Percentiles rank a stretch among this genome's conserved stretches.
Evolutionary conservation across 2,797 vertebrate species (phyloP).

Genomic region (Schizothorax lantsangensis): DNA sequence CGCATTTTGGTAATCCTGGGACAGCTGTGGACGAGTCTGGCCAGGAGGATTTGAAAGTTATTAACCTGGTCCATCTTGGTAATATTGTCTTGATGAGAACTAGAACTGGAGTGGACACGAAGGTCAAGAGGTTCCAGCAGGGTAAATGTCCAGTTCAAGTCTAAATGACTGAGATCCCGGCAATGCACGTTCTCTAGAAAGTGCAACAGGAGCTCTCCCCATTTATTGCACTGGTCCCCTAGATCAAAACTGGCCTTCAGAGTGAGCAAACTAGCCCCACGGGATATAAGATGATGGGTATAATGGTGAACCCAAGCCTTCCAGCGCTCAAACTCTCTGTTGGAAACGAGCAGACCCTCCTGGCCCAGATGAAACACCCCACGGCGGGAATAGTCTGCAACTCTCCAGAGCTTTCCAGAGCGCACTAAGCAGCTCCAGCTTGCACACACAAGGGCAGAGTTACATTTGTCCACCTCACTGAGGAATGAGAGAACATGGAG

Average conservation of each 20-base stretch:
- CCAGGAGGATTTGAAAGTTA: slow-evolving; percentile 82
- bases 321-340: slow-evolving; percentile 84
- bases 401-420: slow-evolving; percentile 84
- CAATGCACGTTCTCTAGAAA: slow-evolving; percentile 84
- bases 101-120: slow-evolving; percentile 75
- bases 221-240: slow-evolving; percentile 82
- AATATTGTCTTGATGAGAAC: slow-evolving; percentile 83
- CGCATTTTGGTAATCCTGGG: slow-evolving; percentile 81
- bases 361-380: slow-evolving; percentile 80
- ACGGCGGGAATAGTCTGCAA: slow-evolving; percentile 83
- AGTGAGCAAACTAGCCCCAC: slow-evolving; percentile 80
- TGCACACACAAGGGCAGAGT: slow-evolving; percentile 79
- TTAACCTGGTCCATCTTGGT: slow-evolving; percentile 84
- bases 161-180: slow-evolving; percentile 82
- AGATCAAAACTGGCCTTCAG: slow-evolving; percentile 85
- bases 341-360: slow-evolving; percentile 82
- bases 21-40: slow-evolving; percentile 78
- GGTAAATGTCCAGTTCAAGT: slow-evolving; percentile 86
- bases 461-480: slow-evolving; percentile 83
- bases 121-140: slow-evolving; percentile 82
- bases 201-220: slow-evolving; percentile 80
- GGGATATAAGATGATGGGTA: slow-evolving; percentile 83
- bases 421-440: slow-evolving; percentile 85
- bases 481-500: slow-evolving; percentile 83
- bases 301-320: slow-evolving; percentile 84